A percentile compares a stretch with the other conserved stretches of the same genome.
Conservation (phyloP, 2,797 vertebrate genomes). For the Protonibea diacanthus region DNA sequence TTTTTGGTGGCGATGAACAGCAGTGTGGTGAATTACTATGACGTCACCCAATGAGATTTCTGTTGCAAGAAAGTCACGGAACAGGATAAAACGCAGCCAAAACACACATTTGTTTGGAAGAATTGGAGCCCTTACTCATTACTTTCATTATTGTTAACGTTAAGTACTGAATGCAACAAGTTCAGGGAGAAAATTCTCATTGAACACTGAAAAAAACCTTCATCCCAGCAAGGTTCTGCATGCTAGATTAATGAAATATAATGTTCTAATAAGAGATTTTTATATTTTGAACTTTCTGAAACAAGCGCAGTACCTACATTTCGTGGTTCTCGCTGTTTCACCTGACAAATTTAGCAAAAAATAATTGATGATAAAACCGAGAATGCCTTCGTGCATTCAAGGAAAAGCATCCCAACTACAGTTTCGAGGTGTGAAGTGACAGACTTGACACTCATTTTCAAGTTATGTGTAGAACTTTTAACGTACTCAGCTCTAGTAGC, state of each 20-base stretch:
- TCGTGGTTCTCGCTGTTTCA: not conserved
- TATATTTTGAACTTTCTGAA: not conserved
- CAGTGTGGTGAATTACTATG: not conserved
- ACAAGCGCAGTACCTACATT: not conserved
- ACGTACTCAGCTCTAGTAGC: conserved; percentile 18
- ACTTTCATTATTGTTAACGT: not conserved
- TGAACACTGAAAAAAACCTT: no score
- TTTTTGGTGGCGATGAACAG: not conserved
- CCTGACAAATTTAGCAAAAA: not conserved
- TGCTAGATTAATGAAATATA: not conserved
- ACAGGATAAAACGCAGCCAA: not conserved
- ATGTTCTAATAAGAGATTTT: not conserved
- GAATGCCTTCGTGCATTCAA: not conserved
- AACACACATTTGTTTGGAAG: not conserved
- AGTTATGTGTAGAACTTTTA: not conserved
- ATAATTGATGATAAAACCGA: not conserved
- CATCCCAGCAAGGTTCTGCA: not conserved
- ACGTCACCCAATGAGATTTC: not conserved
- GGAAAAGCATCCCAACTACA: conserved; percentile 7
- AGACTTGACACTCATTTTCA: conserved; percentile 1
- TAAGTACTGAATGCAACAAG: conserved; percentile 4
- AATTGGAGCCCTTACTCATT: not conserved
- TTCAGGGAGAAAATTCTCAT: not conserved
- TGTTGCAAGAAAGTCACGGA: not conserved
- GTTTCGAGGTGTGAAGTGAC: not conserved